Base-by-base conservation (phyloP, 2,797 vertebrate genomes). In the Xerus rutilus region DNA sequence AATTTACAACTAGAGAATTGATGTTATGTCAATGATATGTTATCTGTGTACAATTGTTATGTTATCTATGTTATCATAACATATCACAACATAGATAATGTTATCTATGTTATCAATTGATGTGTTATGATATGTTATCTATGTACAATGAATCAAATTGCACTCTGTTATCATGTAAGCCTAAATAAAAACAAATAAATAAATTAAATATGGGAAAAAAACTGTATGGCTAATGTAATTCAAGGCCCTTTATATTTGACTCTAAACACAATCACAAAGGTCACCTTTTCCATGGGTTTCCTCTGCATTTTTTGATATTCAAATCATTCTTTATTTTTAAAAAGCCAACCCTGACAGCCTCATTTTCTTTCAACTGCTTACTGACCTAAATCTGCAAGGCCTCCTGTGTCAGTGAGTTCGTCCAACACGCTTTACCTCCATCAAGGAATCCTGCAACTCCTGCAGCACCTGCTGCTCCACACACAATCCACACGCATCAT, bases 311-410 rank as follows among this genome's bases (percentile, higher is more conserved):
- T 76, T 85, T 92, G 10, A 83, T 83, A 95, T 79, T 86, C 47
- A 94, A 89, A 94, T 96, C 67, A 86, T 79, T 83, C 45, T 39
- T 74, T 92, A 69, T 52, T 73, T 88, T 94, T 73, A 43, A 86
- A 95, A 95, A 47, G 25, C n/a, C 32, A 59, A 59, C 69, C 39
- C 87, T 70, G 62, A 89, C 85, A 87, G 79, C 64, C 81, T 92
- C 77, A 73, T 96, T 86, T 91, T 47, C 95, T 85, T 88, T 78
- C 95, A 30, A 14, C 18, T 67, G 23, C 82, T 85, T 83, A 85
- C 65, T 87, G 69, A 96, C 86, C 85, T 95, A 78, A 91, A 67
- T 14, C 90, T 59, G 45, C 57, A 85, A 90, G 65, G 64, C 28
- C 73, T 92, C 85, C 62, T 84, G n/a, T 86, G 57, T 84, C 79